Percentiles rank a stretch among this genome's conserved stretches.
Conservation (phyloP, 1,140 invertebrate species). For the Aphelinus certus region DNA sequence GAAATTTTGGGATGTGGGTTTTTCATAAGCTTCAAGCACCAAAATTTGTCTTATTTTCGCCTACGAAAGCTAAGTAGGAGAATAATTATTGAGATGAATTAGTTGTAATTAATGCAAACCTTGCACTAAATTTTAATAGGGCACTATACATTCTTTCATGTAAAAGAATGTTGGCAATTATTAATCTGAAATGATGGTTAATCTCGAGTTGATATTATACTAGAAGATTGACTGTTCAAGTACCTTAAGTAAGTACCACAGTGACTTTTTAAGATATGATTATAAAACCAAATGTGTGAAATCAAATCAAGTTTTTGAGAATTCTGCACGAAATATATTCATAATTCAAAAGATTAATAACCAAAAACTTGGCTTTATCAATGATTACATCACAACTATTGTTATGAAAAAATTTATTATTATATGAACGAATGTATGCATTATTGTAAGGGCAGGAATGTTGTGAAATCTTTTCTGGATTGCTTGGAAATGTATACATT, state of each 20-base stretch:
- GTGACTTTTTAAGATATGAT: constrained; percentile 39
- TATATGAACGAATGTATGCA: too few relatives aligned
- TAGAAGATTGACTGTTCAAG: constrained; percentile 24
- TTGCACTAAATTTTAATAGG: constrained; percentile 15
- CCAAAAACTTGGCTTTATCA: not conserved
- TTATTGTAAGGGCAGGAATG: too few relatives aligned
- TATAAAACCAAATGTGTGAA: too few relatives aligned
- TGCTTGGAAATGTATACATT: not conserved
- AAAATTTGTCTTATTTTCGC: constrained; percentile 29
- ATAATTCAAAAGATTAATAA: constrained; percentile 8
- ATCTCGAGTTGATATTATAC: constrained; percentile 12
- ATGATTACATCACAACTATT: too few relatives aligned
- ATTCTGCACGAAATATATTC: too few relatives aligned
- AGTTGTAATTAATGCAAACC: constrained; percentile 11
- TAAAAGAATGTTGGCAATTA: constrained; percentile 12
- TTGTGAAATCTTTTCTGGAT: constrained; percentile 6
- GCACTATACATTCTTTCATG: constrained; percentile 2
- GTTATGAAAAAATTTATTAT: too few relatives aligned
- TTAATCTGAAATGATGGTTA: not conserved
- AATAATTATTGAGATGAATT: constrained; percentile 7
- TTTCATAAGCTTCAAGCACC: constrained; percentile 30
- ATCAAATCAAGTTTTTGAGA: too few relatives aligned
- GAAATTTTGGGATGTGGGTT: constrained; percentile 31
- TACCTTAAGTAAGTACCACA: constrained; percentile 32
- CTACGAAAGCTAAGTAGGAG: constrained; percentile 14